phyloP scores from a whole-genome alignment of 37 sponge, comb jelly and placozoan genomes.

The Oscarella lobularis region DNA sequence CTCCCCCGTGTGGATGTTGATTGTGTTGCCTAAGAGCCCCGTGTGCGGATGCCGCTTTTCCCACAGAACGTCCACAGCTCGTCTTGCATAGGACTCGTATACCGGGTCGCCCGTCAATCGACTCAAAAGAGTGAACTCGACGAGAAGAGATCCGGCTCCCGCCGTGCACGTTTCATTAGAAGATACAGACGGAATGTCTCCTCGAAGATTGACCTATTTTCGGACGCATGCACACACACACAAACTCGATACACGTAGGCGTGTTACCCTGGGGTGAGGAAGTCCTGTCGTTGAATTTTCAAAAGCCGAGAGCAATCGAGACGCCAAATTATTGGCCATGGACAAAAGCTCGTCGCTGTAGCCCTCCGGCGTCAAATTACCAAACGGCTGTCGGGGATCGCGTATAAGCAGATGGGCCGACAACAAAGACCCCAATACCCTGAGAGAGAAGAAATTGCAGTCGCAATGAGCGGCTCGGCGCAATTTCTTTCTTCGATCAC shows the following conservation, averaged over 20 bases:
- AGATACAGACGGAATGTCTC: slow-evolving; percentile 33
- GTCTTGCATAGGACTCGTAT: slow-evolving; percentile 71
- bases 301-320: slow-evolving; percentile 79
- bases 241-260: not conserved
- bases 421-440: slow-evolving; percentile 82
- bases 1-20: slow-evolving; percentile 63
- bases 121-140: slow-evolving; percentile 87
- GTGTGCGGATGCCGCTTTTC: slow-evolving; percentile 47
- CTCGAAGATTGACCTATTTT: slow-evolving; percentile 78
- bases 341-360: slow-evolving; percentile 68
- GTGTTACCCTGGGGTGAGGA: slow-evolving; percentile 67
- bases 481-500: too few relatives aligned
- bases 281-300: slow-evolving; percentile 67
- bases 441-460: slow-evolving; percentile 8
- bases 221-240: not conserved
- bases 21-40: slow-evolving; percentile 82
- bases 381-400: slow-evolving; percentile 54
- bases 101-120: slow-evolving; percentile 74
- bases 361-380: slow-evolving; percentile 31
- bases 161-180: slow-evolving; percentile 70
- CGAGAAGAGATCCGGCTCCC: slow-evolving; percentile 78
- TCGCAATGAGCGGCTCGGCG: too few relatives aligned
- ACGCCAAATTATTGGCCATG: slow-evolving; percentile 72
- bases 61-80: slow-evolving; percentile 75
- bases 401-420: slow-evolving; percentile 77